phyloP scores from a whole-genome alignment of 1,140 invertebrate species.

The Microplitis mediator region DNA sequence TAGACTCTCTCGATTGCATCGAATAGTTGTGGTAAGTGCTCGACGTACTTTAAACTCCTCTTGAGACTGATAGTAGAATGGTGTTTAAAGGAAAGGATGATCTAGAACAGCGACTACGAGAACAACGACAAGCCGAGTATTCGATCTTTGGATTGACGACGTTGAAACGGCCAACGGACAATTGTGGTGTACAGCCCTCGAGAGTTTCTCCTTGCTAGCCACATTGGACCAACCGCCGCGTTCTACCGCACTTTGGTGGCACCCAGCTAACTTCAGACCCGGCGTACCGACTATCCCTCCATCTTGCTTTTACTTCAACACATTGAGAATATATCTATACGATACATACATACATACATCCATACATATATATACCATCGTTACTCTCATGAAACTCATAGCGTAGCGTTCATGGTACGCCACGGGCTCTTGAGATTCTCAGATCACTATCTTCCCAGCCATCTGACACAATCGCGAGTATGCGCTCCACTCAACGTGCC shows the following conservation, averaged over 20 bases:
- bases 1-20: background rate
- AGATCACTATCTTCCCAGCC: constrained; percentile 42
- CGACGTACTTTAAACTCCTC: background rate
- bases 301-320: background rate
- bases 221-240: constrained; percentile 18
- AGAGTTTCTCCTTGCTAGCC: constrained; percentile 22
- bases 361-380: too few relatives aligned
- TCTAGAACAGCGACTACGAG: too few relatives aligned
- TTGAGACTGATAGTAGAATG: background rate
- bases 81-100: constrained; percentile 13
- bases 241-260: constrained; percentile 8
- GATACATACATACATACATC: background rate
- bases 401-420: constrained; percentile 33
- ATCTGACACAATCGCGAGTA: constrained; percentile 39
- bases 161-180: background rate
- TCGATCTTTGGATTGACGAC: constrained; percentile 15
- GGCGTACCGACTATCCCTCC: constrained; percentile 12
- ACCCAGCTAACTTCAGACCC: background rate
- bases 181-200: constrained; percentile 16
- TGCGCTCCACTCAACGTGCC: constrained; percentile 26
- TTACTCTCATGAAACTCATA: constrained; percentile 12
- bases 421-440: constrained; percentile 45
- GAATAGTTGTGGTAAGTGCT: constrained; percentile 20
- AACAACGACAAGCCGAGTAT: background rate
- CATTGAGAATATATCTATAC: background rate